A percentile compares a stretch with the other conserved stretches of the same genome.
Conservation (phyloP, 2,888 invertebrate species). For the Apamea sordens region DNA sequence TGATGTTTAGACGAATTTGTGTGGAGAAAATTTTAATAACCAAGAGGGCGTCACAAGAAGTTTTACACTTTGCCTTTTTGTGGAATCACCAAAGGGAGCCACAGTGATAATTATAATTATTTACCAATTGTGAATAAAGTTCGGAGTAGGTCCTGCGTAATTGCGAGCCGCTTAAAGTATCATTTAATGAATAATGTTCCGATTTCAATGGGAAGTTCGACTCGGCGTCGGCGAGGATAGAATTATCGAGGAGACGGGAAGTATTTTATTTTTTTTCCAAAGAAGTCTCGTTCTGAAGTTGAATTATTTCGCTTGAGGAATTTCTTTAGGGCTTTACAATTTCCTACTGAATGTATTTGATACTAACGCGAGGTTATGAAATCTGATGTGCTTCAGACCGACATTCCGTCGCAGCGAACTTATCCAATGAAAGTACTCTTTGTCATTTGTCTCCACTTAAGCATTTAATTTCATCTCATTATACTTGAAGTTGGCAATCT, state of each 20-base stretch:
- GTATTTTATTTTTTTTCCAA: constrained; percentile 81
- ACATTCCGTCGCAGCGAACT: constrained; percentile 37
- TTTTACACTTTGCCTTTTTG: constrained; percentile 88
- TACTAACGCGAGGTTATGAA: constrained; percentile 76
- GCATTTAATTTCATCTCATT: constrained; percentile 48
- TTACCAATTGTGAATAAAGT: constrained; percentile 88
- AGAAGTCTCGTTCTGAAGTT: constrained; percentile 81
- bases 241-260: constrained; percentile 78
- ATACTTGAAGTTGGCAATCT: constrained; percentile 43
- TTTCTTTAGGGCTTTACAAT: constrained; percentile 83
- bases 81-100: constrained; percentile 84
- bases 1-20: constrained; percentile 76
- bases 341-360: constrained; percentile 76
- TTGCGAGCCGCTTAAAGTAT: constrained; percentile 86
- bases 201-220: constrained; percentile 79
- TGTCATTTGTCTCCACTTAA: constrained; percentile 56
- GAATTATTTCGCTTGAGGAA: constrained; percentile 86
- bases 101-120: constrained; percentile 89
- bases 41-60: constrained; percentile 83
- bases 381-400: constrained; percentile 68
- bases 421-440: constrained; percentile 48
- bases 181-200: constrained; percentile 85
- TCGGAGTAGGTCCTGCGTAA: constrained; percentile 81
- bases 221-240: constrained; percentile 75
- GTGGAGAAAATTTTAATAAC: constrained; percentile 87